Base-by-base conservation (phyloP, 1,140 invertebrate genomes). In the Chymomyza costata region DNA sequence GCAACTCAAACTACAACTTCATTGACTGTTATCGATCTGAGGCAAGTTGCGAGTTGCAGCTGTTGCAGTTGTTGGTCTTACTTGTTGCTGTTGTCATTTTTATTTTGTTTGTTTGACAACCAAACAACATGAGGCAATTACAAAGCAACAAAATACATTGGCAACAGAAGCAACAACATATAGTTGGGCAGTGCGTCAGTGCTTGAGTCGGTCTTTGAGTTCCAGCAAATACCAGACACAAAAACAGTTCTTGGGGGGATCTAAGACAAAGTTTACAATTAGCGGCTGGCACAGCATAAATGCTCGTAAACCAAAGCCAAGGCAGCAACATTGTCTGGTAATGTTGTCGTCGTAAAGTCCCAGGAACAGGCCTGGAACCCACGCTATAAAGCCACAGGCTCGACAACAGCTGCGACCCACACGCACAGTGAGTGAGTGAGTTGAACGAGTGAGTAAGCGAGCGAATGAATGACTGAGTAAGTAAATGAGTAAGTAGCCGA, bases 91-190 rank as follows among this genome's bases (percentile, higher is more conserved):
- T 40, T 50, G 16, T 38, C 34, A 31, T 47, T 58, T 19, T 44
- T 46, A 43, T 46, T 58, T 19, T 50, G 65, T 68, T n/a, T n/a
- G n/a, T n/a, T n/a, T 74, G 71, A 63, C 71, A 65, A 67, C 63
- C 39, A 39, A 38, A 67, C 73, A 73, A 80, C 66, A 80, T 63
- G 13, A n/a, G 32, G 32, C 32, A 80, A 59, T 40, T 37, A 21
- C 2, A n/a, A n/a, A n/a, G 38, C 66, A 71, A 67, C 71, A 70
- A 76, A 76, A 65, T 68, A 69, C 69, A 74, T 31, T 54, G 21
- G 49, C 55, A 55, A 60, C 61, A 45, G 50, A 10, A 10, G 13
- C 32, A 34, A 10, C 8, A 34, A 10, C 25, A 10, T 28, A 28
- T 25, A 3, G 21, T 25, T 25, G 21, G 21, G 8, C 21, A 25